These are phyloP conservation scores for Cantharis lateralis DNA, from an alignment of 2,888 invertebrate species.

Conservation along the genomic window DNA sequence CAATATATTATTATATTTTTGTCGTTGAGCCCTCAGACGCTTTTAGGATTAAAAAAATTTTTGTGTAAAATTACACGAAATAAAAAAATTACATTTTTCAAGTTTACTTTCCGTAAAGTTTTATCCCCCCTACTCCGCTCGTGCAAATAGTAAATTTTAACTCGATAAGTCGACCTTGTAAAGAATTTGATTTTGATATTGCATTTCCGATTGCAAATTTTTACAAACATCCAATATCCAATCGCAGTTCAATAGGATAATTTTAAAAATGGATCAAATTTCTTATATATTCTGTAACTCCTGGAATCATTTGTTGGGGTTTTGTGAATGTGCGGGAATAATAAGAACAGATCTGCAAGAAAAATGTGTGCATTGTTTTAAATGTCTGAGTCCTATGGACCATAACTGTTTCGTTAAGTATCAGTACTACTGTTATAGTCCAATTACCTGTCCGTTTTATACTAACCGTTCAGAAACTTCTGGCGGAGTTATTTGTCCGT, in stretches of 20 bases:
- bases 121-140: too few relatives aligned
- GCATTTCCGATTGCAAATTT: not conserved
- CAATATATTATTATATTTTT: not conserved
- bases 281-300: not conserved
- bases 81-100: too few relatives aligned
- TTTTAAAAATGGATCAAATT: not conserved
- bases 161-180: not conserved
- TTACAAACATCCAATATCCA: not conserved
- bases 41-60: too few relatives aligned
- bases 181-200: not conserved
- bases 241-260: not conserved
- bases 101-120: too few relatives aligned
- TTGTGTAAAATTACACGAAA: too few relatives aligned
- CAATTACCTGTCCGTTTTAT: not conserved
- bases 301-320: not conserved
- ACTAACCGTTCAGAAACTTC: rapidly evolving
- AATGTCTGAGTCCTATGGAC: not conserved
- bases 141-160: too few relatives aligned
- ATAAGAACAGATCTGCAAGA: not conserved
- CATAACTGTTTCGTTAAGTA: not conserved
- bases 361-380: not conserved
- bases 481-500: not conserved
- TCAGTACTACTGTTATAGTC: not conserved
- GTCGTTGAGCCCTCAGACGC: too few relatives aligned
- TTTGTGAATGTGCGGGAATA: not conserved